Evolutionary conservation across 35 echinoderm and acorn worm species (phyloP), one percentile per base, ranked within the genome.

Genomic region (Heliocidaris tuberculata): DNA sequence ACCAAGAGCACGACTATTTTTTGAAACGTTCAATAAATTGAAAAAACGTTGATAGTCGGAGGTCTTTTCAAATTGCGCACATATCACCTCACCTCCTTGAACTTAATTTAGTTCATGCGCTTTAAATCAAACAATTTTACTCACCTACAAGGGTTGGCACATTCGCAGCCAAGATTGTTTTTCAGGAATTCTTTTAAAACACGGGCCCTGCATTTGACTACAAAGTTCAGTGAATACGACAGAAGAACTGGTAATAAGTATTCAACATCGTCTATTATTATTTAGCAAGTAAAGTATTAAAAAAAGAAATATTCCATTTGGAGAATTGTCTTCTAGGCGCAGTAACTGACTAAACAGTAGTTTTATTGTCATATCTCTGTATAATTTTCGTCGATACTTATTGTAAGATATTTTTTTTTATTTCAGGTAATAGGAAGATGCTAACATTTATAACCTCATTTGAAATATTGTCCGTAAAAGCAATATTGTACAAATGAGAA

Each of bases 121-220:
- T 88, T 13, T 88, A 88, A 88, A 88, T 48, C 30, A 31, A 7
- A 31, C 29, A 95, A 21, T 6, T 15, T 9, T 94, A 93, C 50
- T 95, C 42, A 97, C 96, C 35, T 88, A 60, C 96, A 97, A 59
- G 96, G 86, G 27, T 86, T 95, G 13, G 92, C 54, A 47, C 96
- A 97, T n/a, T 24, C 48, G 87, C 95, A 95, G 2, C 92, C 71
- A 27, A 97, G 30, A 59, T 60, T 94, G 49, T 95, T 92, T 32
- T 95, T 85, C 47, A 95, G 60, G 31, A 65, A 93, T 9, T 95
- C 49, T 10, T 48, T 94, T 42, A 95, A 61, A 11, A 95, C 92
- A 2, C 88, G 30, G 31, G 95, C 86, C 15, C 93, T 86, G 86
- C 96, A 97, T 94, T n/a, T 88, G 50, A 95, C 96, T 97, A 94